Base-by-base conservation (phyloP, 2,113 vertebrate genomes). In the Atlantisia rogersi region DNA sequence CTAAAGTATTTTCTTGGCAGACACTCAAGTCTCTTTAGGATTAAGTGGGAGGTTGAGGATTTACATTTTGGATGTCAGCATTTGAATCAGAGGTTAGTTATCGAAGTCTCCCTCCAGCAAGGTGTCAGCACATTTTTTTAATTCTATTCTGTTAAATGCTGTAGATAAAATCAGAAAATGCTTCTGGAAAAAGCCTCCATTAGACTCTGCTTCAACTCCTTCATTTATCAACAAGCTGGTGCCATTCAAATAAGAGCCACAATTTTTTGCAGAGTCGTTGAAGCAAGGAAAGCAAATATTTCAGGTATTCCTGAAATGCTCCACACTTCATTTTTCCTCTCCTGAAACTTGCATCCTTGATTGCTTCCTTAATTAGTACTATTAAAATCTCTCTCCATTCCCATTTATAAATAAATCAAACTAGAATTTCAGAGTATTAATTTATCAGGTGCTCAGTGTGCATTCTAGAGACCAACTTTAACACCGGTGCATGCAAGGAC, bases 321-420 rank as follows among this genome's bases (percentile, higher is more conserved):
- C 94, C 76, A 75, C 40, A 48, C 29, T 86, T 95, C 42, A 73
- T 20, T 59, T 79, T 93, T 95, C 81, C 69, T 91, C 73, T 94
- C 74, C 55, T 87, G 52, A 92, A 96, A 69, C 35, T 64, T 75
- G 67, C 81, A 90, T 87, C 59, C 53, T 87, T 92, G 93, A 97
- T 97, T 96, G 44, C 85, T 94, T 91, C 88, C 83, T 75, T 96
- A 93, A 97, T 96, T 95, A 97, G 75, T 83, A 83, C 74, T 91
- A 90, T 69, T 12, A 9, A 86, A 77, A 95, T 77, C 29, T 88
- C 52, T 86, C 65, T 73, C 48, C 78, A 46, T 67, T 95, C 77
- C 29, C 31, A 53, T 85, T 90, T 95, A 93, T 90, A 94, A 95
- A 85, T 96, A 94, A 84, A 81, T 94, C 31, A 90, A 91, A 94